These are phyloP conservation scores for Sylvia atricapilla DNA, from an alignment of 2,113 vertebrate species.

Conservation along the genomic window DNA sequence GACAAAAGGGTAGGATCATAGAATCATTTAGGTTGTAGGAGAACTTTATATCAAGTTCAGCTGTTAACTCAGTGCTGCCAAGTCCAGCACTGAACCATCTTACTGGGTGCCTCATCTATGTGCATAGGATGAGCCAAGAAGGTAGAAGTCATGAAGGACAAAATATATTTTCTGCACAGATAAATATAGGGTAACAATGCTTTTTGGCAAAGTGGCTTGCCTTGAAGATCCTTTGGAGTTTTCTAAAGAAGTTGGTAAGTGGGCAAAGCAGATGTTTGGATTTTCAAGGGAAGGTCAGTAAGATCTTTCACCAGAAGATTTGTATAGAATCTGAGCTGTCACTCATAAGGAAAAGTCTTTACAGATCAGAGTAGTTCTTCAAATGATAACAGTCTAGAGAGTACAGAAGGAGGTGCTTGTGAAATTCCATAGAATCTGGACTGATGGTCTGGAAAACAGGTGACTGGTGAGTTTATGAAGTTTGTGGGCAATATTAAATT, in stretches of 20 bases:
- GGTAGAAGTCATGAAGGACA: neutral
- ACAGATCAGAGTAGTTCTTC: neutral
- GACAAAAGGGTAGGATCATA: neutral
- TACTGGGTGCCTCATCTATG: neutral
- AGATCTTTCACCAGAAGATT: neutral
- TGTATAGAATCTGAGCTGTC: neutral
- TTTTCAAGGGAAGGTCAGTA: neutral
- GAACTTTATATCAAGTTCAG: accelerated
- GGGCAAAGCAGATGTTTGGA: neutral
- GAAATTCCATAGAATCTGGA: neutral
- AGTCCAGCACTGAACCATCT: neutral
- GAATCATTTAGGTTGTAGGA: neutral
- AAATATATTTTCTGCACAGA: neutral
- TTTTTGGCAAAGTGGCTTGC: neutral
- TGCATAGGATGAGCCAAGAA: neutral
- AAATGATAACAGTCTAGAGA: neutral
- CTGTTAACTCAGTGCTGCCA: neutral
- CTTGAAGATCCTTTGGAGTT: neutral
- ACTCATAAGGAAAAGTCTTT: neutral
- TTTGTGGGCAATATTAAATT: neutral
- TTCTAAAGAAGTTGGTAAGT: neutral
- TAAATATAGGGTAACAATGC: neutral
- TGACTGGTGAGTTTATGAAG: neutral
- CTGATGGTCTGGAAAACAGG: neutral
- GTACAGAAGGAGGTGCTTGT: neutral